These are phyloP conservation scores for Caenorhabditis japonica DNA, from an alignment of 2,888 invertebrate species.

Conservation along the genomic window DNA sequence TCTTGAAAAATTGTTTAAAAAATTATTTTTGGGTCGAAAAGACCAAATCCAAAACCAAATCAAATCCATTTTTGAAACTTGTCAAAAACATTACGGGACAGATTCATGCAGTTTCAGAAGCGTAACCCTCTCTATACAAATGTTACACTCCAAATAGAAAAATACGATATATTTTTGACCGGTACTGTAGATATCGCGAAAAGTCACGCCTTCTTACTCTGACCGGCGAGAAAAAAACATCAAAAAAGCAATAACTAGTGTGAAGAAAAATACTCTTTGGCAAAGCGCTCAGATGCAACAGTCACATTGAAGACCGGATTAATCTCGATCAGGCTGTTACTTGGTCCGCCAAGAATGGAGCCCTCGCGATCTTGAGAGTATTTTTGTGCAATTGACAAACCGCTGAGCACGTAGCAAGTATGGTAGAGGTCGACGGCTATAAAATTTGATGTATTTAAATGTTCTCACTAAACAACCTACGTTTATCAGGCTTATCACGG, in stretches of 20 bases:
- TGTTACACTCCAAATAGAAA: no score
- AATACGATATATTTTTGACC: no score
- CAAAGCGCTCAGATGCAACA: constrained; percentile 52
- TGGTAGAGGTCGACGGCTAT: constrained; percentile 89
- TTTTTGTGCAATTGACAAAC: constrained; percentile 92
- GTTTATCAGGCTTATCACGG: constrained; percentile 94
- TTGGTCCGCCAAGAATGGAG: constrained; percentile 61
- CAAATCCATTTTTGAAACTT: no score
- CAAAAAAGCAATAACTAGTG: not conserved
- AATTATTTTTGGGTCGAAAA: no score
- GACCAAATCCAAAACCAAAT: no score
- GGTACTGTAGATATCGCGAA: no score
- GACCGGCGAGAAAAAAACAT: not conserved
- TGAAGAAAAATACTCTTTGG: constrained; percentile 56
- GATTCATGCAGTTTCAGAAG: no score
- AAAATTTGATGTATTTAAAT: constrained; percentile 3
- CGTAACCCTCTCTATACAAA: no score
- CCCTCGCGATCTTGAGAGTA: constrained; percentile 44
- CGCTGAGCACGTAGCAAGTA: constrained; percentile 95
- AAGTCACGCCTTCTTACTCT: no score
- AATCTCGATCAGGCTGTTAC: constrained; percentile 44
- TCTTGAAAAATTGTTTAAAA: no score
- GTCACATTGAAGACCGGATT: constrained; percentile 70
- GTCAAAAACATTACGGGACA: no score
- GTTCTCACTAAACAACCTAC: constrained; percentile 1